phyloP scores from a whole-genome alignment of 2,113 vertebrate genomes.

The Zosterops pallidus region DNA sequence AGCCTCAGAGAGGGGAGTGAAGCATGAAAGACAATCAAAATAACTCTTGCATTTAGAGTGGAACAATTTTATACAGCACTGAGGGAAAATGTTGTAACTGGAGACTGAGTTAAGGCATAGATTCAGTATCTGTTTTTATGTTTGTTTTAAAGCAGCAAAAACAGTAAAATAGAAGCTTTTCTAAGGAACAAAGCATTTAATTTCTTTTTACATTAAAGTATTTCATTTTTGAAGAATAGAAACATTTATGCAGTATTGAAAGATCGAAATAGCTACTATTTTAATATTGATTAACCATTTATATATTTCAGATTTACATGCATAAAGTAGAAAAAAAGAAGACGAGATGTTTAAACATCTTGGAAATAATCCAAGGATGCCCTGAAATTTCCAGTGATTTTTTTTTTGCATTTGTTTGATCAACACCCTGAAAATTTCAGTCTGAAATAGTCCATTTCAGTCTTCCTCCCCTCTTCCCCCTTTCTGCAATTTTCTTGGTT shows the following conservation, averaged over 20 bases:
- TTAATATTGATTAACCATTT: background rate
- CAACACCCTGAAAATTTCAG: background rate
- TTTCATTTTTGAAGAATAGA: background rate
- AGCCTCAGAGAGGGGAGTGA: background rate
- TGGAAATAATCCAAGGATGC: background rate
- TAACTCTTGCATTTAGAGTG: background rate
- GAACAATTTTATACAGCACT: background rate
- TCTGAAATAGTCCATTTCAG: background rate
- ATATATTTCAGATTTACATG: background rate
- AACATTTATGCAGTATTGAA: background rate
- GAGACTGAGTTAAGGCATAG: background rate
- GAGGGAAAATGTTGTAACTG: background rate
- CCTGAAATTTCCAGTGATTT: background rate
- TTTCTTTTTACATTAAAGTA: background rate
- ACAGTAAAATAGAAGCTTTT: background rate
- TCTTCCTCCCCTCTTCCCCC: accelerated
- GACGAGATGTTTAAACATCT: background rate
- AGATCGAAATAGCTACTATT: background rate
- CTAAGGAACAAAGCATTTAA: accelerated
- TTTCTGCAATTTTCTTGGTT: background rate
- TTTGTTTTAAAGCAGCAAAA: background rate
- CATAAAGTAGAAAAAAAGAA: background rate
- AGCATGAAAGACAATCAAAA: conserved; percentile 19
- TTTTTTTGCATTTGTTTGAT: background rate
- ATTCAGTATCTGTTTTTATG: background rate